phyloP scores from a whole-genome alignment of 2,888 invertebrate species.

The Hypomecis punctinalis region DNA sequence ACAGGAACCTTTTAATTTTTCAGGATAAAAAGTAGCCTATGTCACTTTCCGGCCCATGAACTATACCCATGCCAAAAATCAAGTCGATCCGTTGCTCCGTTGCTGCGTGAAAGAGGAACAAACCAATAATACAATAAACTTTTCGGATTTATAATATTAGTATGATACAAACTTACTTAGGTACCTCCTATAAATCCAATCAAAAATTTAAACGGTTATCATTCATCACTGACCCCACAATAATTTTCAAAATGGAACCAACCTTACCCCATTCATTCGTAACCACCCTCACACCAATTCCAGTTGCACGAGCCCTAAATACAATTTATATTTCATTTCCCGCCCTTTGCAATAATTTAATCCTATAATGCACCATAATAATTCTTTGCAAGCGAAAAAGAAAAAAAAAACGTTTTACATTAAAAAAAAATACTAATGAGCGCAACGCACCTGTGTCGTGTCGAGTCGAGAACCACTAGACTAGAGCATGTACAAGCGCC shows the following conservation, averaged over 20 bases:
- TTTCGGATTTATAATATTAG: too few species aligned
- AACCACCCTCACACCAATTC: neutral
- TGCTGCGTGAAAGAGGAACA: too few species aligned
- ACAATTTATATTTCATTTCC: constrained; percentile 14
- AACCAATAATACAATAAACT: too few species aligned
- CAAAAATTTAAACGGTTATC: too few species aligned
- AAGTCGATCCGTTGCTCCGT: too few species aligned
- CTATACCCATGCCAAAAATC: too few species aligned
- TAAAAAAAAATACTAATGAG: constrained; percentile 49
- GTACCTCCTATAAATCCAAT: too few species aligned
- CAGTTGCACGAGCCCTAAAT: constrained; percentile 5
- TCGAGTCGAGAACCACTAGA: constrained; percentile 34
- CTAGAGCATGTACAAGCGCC: constrained; percentile 53
- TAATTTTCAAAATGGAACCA: neutral
- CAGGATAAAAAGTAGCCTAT: too few species aligned
- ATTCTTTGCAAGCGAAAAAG: constrained; percentile 7
- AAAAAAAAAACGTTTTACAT: constrained; percentile 9
- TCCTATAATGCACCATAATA: constrained; percentile 12
- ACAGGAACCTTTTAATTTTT: too few species aligned
- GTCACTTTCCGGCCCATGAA: too few species aligned
- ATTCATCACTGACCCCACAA: neutral
- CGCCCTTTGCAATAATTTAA: constrained; percentile 14
- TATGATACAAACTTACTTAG: too few species aligned
- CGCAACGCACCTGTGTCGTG: constrained; percentile 60
- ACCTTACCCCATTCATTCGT: neutral